Evolutionary conservation across 2,797 vertebrate genomes (phyloP).

Genomic region (Pyrrhura leucotis): DNA sequence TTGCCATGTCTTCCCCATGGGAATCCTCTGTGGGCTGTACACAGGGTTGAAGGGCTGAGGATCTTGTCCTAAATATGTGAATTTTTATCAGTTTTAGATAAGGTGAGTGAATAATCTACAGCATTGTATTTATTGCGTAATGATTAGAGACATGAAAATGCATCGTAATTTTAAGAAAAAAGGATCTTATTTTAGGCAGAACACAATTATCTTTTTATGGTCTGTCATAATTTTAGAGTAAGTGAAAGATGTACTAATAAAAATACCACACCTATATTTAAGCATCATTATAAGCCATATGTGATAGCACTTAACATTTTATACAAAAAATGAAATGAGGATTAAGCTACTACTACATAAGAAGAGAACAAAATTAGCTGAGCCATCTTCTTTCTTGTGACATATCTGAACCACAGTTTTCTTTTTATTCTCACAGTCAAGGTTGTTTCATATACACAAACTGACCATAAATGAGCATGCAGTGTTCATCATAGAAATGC

Average conservation of each 20-base stretch:
- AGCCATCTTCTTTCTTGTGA: background rate
- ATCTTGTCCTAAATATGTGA: background rate
- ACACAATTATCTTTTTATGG: background rate
- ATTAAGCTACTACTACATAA: background rate
- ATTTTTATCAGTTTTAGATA: background rate
- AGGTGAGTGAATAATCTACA: background rate
- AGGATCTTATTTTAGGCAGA: background rate
- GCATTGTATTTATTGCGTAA: background rate
- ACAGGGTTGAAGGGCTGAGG: background rate
- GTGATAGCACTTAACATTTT: background rate
- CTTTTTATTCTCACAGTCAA: background rate
- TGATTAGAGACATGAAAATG: background rate
- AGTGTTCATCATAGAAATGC: background rate
- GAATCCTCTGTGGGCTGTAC: background rate
- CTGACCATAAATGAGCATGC: conserved; percentile 20
- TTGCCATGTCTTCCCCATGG: background rate
- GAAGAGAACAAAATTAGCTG: background rate
- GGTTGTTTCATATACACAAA: background rate
- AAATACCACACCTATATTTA: background rate
- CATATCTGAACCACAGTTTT: background rate
- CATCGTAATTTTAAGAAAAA: background rate
- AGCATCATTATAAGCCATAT: background rate
- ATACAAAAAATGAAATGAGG: background rate
- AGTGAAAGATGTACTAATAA: background rate
- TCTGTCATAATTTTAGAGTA: background rate